phyloP scores from a whole-genome alignment of 2,113 vertebrate species.

The Syrmaticus mikado region DNA sequence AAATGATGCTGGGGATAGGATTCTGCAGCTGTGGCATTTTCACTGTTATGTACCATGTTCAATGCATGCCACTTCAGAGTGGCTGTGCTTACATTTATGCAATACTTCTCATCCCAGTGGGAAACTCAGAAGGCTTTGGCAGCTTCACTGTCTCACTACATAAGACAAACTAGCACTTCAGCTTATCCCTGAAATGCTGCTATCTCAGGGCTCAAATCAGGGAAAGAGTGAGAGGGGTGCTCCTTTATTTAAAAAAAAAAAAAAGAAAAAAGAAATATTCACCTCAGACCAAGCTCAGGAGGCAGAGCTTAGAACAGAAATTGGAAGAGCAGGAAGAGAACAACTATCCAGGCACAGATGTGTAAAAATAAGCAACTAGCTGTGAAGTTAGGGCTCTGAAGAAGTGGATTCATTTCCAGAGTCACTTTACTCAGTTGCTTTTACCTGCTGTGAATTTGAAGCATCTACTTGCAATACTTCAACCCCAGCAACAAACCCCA shows the following conservation, averaged over 20 bases:
- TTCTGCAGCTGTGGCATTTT: background rate
- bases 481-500: background rate
- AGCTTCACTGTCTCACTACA: background rate
- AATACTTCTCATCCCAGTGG: background rate
- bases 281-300: background rate
- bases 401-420: background rate
- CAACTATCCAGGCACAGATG: background rate
- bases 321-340: background rate
- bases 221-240: background rate
- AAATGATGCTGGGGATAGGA: too few relatives aligned
- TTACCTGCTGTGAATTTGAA: background rate
- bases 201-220: background rate
- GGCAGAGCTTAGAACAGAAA: background rate
- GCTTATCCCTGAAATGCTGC: background rate
- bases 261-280: background rate
- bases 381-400: background rate
- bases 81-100: background rate
- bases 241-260: background rate
- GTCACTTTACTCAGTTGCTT: background rate
- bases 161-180: background rate
- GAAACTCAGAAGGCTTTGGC: background rate
- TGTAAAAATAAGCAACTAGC: background rate
- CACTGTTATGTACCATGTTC: background rate
- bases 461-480: background rate
- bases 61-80: background rate